These are phyloP conservation scores for Tribolium castaneum DNA, from an alignment of 1,140 invertebrate genomes.

Conservation along the genomic window DNA sequence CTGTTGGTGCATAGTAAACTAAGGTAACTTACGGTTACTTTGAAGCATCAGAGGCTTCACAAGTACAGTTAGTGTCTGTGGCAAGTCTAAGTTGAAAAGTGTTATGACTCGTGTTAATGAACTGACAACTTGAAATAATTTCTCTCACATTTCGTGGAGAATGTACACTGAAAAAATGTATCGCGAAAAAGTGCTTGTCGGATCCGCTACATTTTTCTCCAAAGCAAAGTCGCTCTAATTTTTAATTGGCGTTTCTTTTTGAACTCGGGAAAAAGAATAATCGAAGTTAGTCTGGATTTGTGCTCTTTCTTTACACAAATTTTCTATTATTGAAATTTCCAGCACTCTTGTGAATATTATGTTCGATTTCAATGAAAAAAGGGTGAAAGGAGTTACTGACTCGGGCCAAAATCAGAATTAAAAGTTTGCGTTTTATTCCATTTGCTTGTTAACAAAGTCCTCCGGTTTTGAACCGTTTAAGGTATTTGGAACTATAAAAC, in stretches of 20 bases:
- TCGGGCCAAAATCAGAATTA: not conserved
- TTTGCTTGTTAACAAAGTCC: too few relatives aligned
- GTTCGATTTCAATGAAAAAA: not conserved
- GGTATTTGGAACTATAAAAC: not conserved
- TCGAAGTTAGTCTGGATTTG: not conserved
- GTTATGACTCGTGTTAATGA: conserved; percentile 20
- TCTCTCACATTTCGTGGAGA: not conserved
- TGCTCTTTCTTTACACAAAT: not conserved
- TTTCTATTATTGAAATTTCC: conserved; percentile 19
- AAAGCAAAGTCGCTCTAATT: not conserved
- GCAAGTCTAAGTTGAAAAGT: conserved; percentile 28
- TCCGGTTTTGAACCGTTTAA: too few relatives aligned
- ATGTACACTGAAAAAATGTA: not conserved
- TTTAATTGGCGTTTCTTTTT: conserved; percentile 3
- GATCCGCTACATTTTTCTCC: too few relatives aligned
- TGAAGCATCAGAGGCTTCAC: conserved; percentile 16
- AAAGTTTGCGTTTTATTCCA: not conserved
- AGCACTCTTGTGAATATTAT: not conserved
- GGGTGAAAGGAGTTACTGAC: not conserved
- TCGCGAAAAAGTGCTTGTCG: too few relatives aligned
- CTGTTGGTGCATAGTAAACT: conserved; percentile 2
- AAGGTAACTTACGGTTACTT: conserved; percentile 11
- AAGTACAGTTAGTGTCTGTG: conserved; percentile 24
- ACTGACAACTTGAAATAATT: conserved; percentile 25
- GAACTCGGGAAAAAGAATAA: not conserved